Conservation (phyloP, 2,797 vertebrate genomes). For the Ctenopoma multispine region DNA sequence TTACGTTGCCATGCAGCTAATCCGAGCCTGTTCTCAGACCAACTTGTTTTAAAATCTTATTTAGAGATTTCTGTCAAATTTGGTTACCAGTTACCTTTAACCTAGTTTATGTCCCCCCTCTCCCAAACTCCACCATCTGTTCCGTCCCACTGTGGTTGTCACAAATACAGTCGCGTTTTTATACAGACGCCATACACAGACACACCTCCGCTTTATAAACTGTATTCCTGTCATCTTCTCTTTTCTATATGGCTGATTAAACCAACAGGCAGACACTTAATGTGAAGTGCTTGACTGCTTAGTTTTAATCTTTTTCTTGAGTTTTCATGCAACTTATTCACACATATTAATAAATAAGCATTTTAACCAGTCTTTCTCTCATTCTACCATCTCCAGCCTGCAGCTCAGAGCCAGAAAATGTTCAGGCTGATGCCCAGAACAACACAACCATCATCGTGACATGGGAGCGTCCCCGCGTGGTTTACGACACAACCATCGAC, state of each 20-base stretch:
- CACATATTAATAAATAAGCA: background rate
- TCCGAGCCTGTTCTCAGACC: too few species aligned
- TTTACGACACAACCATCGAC: constrained; percentile 94
- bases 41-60: too few species aligned
- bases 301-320: background rate
- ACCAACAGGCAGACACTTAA: constrained; percentile 6
- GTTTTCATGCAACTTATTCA: background rate
- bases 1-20: too few species aligned
- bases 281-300: background rate
- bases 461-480: constrained; percentile 93
- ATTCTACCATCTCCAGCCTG: constrained; percentile 85
- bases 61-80: too few species aligned
- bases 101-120: too few species aligned
- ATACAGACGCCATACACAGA: too few species aligned
- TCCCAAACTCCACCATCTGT: too few species aligned
- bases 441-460: constrained; percentile 94
- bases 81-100: too few species aligned
- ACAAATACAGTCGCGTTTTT: too few species aligned
- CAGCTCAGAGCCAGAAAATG: constrained; percentile 94
- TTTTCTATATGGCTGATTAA: constrained; percentile 21
- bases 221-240: constrained; percentile 12
- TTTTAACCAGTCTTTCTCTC: background rate
- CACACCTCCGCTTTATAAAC: constrained; percentile 12
- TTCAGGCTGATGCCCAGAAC: constrained; percentile 95
- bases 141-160: too few species aligned